Base-by-base conservation (phyloP, 2,888 invertebrate species). In the Andrena dorsata region DNA sequence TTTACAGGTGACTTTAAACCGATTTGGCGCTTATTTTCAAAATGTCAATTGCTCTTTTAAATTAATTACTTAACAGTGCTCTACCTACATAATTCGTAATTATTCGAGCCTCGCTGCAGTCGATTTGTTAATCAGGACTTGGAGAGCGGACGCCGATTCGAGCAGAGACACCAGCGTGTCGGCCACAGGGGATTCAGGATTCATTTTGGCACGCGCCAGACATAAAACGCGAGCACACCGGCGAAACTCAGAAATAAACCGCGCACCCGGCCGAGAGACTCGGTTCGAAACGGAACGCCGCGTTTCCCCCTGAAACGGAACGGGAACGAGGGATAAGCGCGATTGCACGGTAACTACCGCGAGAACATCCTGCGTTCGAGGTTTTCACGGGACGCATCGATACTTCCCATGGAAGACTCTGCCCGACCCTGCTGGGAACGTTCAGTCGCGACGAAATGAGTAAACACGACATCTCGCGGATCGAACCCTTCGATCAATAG, bases 201-300 rank as follows among this genome's bases (percentile, higher is more conserved):
- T 83, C 77, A 70, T 85, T 83, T 82, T 85, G 87, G 81, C 76
- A 85, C 66, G 78, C 75, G 73, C 78, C 74, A 69, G 68, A 70
- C 85, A 77, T 76, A 80, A 81, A 60, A 49, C 35, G 35, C 53
- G 66, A 75, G 68, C 77, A 77, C 88, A 82, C 88, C 82, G 69
- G 75, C 47, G 69, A 53, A 66, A 75, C 63, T 86, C 88, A 88
- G 86, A 87, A 88, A 87, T 87, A 87, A 85, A 83, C 84, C 70
- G 63, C 71, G 51, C 32, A 30, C 66, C 66, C 66, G 66, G 66
- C 51, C 72, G 74, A 49, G 51, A 26, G 53, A 30, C 26, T 61
- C 61, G 68, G 64, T 75, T 75, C 71, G 79, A 58, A 47, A 70
- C 69, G 56, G 35, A 66, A 20, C 73, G 61, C 77, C 74, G 60